These are phyloP conservation scores for Gephyroberyx darwinii DNA, from an alignment of 2,797 vertebrate genomes.

Conservation along the genomic window DNA sequence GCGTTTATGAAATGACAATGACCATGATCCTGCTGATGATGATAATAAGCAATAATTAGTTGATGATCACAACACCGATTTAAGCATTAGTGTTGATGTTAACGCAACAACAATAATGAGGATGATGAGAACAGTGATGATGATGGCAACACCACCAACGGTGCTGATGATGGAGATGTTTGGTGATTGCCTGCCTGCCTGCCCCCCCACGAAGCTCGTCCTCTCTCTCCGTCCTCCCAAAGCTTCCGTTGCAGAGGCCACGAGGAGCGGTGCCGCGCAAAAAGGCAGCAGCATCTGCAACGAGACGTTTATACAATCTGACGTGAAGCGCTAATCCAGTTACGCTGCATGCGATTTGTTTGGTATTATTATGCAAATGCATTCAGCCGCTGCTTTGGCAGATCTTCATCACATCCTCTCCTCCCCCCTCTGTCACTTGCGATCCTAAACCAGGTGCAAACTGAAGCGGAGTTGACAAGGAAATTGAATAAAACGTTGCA, in stretches of 20 bases:
- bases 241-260: not conserved
- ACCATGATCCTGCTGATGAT: not conserved
- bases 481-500: constrained; percentile 30
- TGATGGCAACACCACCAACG: not conserved
- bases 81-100: not conserved
- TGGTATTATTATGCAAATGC: constrained; percentile 69
- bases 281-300: constrained; percentile 7
- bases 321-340: constrained; percentile 55
- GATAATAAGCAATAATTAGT: not conserved
- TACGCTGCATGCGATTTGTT: constrained; percentile 54
- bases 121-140: not conserved
- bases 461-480: constrained; percentile 15
- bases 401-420: constrained; percentile 52
- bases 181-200: no score
- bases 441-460: constrained; percentile 43
- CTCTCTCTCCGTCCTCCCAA: not conserved
- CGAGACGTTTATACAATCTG: constrained; percentile 48
- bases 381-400: constrained; percentile 38
- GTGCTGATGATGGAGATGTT: not conserved
- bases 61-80: not conserved
- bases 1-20: not conserved
- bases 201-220: not conserved
- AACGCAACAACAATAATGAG: not conserved
- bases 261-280: not conserved
- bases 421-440: constrained; percentile 31